These are phyloP conservation scores for Sarcoramphus papa DNA, from an alignment of 2,797 vertebrate genomes.

Conservation along the genomic window DNA sequence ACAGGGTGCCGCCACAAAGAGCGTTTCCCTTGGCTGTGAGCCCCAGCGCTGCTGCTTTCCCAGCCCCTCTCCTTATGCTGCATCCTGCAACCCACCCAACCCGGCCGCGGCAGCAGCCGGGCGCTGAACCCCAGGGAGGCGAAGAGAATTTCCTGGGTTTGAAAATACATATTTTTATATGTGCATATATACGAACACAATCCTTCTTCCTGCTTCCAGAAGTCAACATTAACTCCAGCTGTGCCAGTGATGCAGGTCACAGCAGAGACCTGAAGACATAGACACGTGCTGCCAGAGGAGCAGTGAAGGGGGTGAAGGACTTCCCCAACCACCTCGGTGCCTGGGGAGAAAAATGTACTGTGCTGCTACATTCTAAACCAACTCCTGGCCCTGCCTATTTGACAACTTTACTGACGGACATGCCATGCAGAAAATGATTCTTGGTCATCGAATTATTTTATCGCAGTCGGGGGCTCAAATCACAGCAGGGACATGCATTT, in stretches of 20 bases:
- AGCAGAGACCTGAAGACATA: neutral
- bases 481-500: neutral
- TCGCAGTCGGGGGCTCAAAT: neutral
- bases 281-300: neutral
- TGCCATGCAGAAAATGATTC: neutral
- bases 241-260: neutral
- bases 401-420: neutral
- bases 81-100: neutral
- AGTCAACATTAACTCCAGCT: neutral
- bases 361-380: neutral
- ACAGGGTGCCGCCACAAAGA: neutral
- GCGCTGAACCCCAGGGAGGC: neutral
- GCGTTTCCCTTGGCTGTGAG: neutral
- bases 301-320: neutral
- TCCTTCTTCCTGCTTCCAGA: neutral
- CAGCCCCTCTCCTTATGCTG: neutral
- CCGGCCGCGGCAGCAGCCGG: neutral
- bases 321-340: neutral
- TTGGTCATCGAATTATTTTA: neutral
- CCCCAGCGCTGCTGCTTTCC: neutral
- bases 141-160: neutral
- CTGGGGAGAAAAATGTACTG: neutral
- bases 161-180: neutral
- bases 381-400: neutral
- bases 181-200: neutral